Base-by-base conservation (phyloP, 1,140 invertebrate species). In the Apolygus lucorum region DNA sequence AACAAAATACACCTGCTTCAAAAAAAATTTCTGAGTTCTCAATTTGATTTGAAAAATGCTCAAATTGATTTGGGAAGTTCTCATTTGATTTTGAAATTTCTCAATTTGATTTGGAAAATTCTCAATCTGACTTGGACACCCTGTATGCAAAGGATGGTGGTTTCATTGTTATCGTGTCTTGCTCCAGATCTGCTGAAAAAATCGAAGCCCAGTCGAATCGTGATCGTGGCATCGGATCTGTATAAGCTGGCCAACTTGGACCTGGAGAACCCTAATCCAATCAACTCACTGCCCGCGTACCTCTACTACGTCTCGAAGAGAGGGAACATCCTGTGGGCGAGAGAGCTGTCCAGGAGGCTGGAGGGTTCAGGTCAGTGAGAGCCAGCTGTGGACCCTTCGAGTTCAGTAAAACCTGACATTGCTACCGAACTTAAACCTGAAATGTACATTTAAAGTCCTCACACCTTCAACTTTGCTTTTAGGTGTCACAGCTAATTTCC, bases 221-320 rank as follows among this genome's bases (percentile, higher is more conserved):
- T 98, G 0, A 85, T 93, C 1, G 91, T 95, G 0, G 90, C 92
- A 0, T 95, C 93, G 0, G 86, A 89, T 62, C 81, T 94, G 2
- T 94, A 95, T 76, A 84, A 84, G 52, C 76, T 90, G 0, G 86
- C 86, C 0, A 84, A 85, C 1, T 80, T 95, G 1, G 89, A 95
- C 76, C 76, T 93, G 42, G 83, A 89, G 14, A 92, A 93, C 74
- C 78, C 91, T 0, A 92, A 92, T 76, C 90, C 90, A 24, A 81
- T 85, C 2, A 82, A 82, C 4, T 81, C 87, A 54, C 86, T 90
- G 0, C 86, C 84, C 1, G 85, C 82, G 1, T 90, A 90, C 71
- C 76, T 91, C 2, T 93, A 93, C 74, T 91, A 91, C 73, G 87
- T 87, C 1, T 92, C 91, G 0, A 96, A 97, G 78, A 89, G 92